Conservation (phyloP, 30 jellyfish, hydroid and myxozoan genomes). For the Mastigias papua region DNA sequence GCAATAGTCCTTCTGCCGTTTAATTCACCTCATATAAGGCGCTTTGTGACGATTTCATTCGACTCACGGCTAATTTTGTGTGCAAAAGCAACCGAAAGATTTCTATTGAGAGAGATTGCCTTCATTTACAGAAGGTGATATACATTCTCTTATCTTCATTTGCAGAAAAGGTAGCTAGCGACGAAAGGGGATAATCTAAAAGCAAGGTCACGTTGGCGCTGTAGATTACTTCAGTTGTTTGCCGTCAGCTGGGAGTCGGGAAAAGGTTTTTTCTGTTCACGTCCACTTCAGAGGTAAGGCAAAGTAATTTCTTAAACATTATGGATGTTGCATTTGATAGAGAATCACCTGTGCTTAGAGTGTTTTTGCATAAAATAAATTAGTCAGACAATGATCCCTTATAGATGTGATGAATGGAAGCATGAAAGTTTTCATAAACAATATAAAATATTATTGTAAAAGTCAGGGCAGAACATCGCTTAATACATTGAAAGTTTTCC, state of each 20-base stretch:
- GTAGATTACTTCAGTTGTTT: constrained; percentile 48
- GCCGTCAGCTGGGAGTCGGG: constrained; percentile 25
- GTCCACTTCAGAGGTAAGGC: neutral
- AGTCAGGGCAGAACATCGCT: neutral
- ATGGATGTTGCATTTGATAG: neutral
- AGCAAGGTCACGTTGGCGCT: constrained; percentile 64
- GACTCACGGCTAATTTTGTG: neutral
- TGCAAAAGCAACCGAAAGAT: too few species aligned
- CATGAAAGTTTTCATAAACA: neutral
- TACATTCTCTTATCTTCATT: constrained; percentile 50
- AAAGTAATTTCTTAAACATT: neutral
- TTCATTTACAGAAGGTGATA: constrained; percentile 26
- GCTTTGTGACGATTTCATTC: neutral
- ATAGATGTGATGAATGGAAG: neutral
- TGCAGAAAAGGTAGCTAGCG: constrained; percentile 55
- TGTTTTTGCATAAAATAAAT: neutral
- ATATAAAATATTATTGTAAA: neutral
- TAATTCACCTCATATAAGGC: constrained; percentile 22
- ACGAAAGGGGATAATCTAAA: constrained; percentile 62
- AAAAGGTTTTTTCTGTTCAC: neutral
- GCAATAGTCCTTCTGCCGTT: constrained; percentile 23
- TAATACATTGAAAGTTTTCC: too few species aligned
- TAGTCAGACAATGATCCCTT: neutral
- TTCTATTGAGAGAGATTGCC: too few species aligned
- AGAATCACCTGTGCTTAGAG: neutral